A percentile compares a stretch with the other conserved stretches of the same genome.
Evolutionary conservation across 2,113 vertebrate species (phyloP).

Genomic region (Hippopotamus amphibius): DNA sequence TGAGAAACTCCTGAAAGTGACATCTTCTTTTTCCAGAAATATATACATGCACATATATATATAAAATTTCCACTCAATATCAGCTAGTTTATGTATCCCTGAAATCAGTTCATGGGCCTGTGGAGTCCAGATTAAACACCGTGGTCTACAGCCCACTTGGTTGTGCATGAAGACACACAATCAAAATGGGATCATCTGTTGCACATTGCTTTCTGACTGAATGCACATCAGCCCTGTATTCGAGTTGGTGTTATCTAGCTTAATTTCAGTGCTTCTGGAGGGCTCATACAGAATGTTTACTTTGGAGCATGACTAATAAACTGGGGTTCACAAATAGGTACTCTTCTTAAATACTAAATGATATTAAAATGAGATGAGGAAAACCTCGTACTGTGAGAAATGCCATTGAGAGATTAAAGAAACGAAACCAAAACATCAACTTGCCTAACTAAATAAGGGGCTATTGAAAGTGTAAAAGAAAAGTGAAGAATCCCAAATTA

Average conservation of each 20-base stretch:
- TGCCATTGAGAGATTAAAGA: not conserved
- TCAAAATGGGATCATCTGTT: not conserved
- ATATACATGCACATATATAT: not conserved
- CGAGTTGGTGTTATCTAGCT: not conserved
- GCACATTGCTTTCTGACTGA: not conserved
- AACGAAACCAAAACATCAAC: conserved; percentile 19
- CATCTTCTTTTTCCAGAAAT: not conserved
- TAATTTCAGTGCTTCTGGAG: not conserved
- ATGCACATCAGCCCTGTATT: not conserved
- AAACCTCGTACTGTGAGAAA: conserved; percentile 18
- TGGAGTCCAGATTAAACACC: not conserved
- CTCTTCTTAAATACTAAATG: conserved; percentile 64
- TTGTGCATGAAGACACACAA: not conserved
- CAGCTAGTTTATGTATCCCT: not conserved
- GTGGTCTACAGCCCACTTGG: not conserved
- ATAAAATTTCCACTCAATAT: not conserved
- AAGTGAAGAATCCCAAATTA: conserved; percentile 53
- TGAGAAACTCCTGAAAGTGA: not conserved
- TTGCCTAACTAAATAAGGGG: conserved; percentile 30
- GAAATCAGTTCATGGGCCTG: not conserved
- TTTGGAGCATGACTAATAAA: conserved; percentile 54
- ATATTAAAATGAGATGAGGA: conserved; percentile 53
- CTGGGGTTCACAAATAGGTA: not conserved
- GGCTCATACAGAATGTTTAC: conserved; percentile 40
- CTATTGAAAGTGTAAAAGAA: not conserved